phyloP scores from a whole-genome alignment of 2,888 invertebrate species.

The Entomobrya proxima region DNA sequence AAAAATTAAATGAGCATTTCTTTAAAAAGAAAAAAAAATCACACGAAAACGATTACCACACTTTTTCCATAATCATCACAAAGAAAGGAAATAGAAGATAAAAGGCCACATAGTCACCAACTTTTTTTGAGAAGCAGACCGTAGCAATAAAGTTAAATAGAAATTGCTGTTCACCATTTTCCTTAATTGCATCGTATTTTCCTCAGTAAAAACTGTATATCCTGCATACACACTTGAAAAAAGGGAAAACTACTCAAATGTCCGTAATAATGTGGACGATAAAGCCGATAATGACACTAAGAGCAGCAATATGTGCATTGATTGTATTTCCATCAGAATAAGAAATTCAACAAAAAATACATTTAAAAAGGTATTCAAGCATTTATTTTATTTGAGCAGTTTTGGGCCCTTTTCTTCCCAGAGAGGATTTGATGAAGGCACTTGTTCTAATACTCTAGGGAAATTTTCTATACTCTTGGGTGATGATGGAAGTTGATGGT shows the following conservation, averaged over 20 bases:
- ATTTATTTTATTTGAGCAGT: constrained; percentile 51
- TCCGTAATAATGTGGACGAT: constrained; percentile 39
- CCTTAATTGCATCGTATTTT: constrained; percentile 23
- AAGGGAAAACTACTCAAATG: not conserved
- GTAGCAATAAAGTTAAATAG: not conserved
- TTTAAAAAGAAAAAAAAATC: constrained; percentile 1
- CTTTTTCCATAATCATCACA: not conserved
- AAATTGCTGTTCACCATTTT: constrained; percentile 15
- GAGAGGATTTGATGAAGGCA: constrained; percentile 60
- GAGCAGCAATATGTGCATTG: not conserved
- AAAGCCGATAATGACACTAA: constrained; percentile 48
- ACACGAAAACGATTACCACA: constrained; percentile 10
- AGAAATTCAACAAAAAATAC: not conserved
- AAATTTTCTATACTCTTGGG: constrained; percentile 47
- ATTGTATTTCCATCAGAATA: not conserved
- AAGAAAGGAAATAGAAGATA: not conserved
- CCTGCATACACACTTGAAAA: not conserved
- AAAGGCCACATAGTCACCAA: not conserved
- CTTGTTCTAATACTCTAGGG: constrained; percentile 58
- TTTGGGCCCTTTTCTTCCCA: not conserved
- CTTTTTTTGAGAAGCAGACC: not conserved
- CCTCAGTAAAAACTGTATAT: not conserved
- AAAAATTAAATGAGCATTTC: not conserved
- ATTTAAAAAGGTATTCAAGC: constrained; percentile 43
- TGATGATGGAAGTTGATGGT: not conserved